Evolutionary conservation across 2,113 vertebrate species (phyloP).

Genomic region (Cinclus cinclus): DNA sequence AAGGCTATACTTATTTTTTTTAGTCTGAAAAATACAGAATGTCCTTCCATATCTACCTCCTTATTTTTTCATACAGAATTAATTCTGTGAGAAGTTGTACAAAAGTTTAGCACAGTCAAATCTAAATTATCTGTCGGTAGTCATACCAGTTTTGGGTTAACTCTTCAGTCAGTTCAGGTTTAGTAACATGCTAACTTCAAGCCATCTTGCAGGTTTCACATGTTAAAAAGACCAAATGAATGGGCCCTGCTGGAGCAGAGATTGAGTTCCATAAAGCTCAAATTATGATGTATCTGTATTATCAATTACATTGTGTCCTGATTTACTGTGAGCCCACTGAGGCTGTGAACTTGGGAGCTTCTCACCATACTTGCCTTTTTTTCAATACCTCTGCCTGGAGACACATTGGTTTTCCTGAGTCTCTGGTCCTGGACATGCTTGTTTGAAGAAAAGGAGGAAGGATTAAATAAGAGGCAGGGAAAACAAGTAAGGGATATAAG

Average conservation of each 20-base stretch:
- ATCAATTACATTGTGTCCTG: not conserved
- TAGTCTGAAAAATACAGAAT: not conserved
- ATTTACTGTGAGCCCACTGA: not conserved
- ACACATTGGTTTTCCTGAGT: not conserved
- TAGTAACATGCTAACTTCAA: not conserved
- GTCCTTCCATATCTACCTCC: not conserved
- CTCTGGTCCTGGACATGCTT: not conserved
- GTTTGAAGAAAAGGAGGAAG: not conserved
- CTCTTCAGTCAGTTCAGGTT: not conserved
- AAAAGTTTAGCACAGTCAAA: not conserved
- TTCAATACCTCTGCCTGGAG: not conserved
- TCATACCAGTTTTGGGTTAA: not conserved
- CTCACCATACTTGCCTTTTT: not conserved
- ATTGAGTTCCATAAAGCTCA: not conserved
- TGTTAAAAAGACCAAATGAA: not conserved
- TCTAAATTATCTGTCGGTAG: not conserved
- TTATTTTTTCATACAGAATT: not conserved
- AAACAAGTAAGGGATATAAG: not conserved
- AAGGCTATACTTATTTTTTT: not conserved
- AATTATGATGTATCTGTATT: not conserved
- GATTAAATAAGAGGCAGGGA: not conserved
- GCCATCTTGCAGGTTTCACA: not conserved
- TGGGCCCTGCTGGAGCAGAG: not conserved
- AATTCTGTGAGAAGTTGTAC: not conserved
- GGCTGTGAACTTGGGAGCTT: not conserved